Evolutionary conservation across 64 coral and sea anemone species (phyloP).

Genomic region (Pachyseris speciosa): DNA sequence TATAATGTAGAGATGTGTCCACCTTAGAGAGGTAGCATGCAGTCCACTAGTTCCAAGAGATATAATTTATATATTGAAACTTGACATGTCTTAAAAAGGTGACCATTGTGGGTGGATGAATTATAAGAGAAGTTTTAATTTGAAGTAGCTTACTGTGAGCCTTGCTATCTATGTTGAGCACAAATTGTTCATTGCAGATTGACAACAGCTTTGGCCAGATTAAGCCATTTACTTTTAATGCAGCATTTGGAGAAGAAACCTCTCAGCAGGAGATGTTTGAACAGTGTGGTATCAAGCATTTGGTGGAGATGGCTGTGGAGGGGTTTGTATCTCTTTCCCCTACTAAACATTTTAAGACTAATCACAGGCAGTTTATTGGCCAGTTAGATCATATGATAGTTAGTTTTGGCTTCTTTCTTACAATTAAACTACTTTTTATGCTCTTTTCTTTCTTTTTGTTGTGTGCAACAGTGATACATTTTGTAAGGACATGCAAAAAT

Average conservation of each 20-base stretch:
- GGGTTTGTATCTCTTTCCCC: conserved; percentile 64
- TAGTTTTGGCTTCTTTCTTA: too few relatives aligned
- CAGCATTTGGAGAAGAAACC: conserved; percentile 80
- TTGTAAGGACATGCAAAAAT: too few relatives aligned
- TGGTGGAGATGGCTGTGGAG: conserved; percentile 95
- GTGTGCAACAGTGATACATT: too few relatives aligned
- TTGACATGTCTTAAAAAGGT: neutral
- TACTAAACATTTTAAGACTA: neutral
- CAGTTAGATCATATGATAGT: neutral
- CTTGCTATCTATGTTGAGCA: neutral
- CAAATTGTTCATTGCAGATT: conserved; percentile 61
- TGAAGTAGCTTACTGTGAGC: too few relatives aligned
- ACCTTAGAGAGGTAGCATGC: too few relatives aligned
- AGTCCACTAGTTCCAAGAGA: too few relatives aligned
- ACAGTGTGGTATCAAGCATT: conserved; percentile 92
- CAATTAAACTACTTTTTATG: too few relatives aligned
- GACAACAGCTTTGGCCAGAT: conserved; percentile 97
- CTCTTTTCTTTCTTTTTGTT: too few relatives aligned
- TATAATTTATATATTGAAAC: neutral
- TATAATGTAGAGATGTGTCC: neutral
- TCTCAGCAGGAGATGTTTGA: conserved; percentile 88
- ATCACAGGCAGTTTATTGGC: neutral
- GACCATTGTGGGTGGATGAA: too few relatives aligned
- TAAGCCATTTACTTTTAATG: conserved; percentile 98
- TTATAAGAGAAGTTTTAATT: too few relatives aligned